phyloP scores from a whole-genome alignment of 1,140 invertebrate genomes.

The Aphis gossypii region DNA sequence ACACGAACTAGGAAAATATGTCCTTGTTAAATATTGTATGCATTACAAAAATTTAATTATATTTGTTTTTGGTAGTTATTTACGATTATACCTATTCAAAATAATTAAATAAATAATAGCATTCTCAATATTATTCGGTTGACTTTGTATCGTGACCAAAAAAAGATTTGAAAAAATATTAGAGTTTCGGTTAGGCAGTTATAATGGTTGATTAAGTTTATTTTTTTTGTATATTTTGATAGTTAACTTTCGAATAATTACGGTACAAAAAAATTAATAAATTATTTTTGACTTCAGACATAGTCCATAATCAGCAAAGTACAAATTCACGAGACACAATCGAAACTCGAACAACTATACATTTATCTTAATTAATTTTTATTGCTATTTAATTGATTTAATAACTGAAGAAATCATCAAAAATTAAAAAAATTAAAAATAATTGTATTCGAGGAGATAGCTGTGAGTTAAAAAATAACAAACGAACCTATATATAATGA shows the following conservation, averaged over 20 bases:
- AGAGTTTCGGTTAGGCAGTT: too few species aligned
- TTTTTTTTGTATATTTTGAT: too few species aligned
- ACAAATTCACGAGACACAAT: neutral
- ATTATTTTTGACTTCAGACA: neutral
- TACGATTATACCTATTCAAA: neutral
- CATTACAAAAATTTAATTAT: neutral
- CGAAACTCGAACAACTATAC: neutral
- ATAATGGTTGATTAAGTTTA: too few species aligned
- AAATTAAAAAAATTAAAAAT: neutral
- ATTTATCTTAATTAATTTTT: neutral
- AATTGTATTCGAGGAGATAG: neutral
- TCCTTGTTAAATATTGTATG: neutral
- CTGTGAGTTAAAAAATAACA: neutral
- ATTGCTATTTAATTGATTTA: neutral
- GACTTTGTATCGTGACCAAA: too few species aligned
- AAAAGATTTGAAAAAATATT: too few species aligned
- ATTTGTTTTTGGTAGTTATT: neutral
- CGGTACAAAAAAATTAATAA: too few species aligned
- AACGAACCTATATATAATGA: neutral
- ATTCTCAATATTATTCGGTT: neutral
- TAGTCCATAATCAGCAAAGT: fast-evolving
- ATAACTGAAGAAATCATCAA: neutral
- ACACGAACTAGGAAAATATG: neutral
- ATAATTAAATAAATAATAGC: neutral
- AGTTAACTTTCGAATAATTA: too few species aligned